Percentiles rank a stretch among this genome's conserved stretches.
phyloP scores from a whole-genome alignment of 2,113 vertebrate genomes.

The Lycocorax pyrrhopterus region DNA sequence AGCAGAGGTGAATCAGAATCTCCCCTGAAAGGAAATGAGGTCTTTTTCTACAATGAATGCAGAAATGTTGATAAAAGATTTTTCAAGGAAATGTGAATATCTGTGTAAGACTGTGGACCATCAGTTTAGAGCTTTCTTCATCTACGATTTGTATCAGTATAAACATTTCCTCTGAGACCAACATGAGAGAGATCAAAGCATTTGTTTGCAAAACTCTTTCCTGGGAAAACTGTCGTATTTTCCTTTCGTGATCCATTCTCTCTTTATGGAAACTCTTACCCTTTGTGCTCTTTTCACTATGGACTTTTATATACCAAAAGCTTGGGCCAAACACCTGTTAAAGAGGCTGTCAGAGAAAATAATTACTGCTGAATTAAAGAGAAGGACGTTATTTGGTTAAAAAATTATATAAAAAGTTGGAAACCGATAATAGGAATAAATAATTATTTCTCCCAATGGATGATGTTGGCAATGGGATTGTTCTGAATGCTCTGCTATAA shows the following conservation, averaged over 20 bases:
- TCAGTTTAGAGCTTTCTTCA: not conserved
- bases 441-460: not conserved
- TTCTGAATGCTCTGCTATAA: not conserved
- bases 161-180: not conserved
- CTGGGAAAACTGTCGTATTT: not conserved
- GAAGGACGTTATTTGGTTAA: not conserved
- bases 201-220: not conserved
- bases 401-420: not conserved
- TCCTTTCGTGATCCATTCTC: not conserved
- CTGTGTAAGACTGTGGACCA: not conserved
- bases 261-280: not conserved
- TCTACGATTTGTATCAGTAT: not conserved
- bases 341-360: not conserved
- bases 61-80: not conserved
- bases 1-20: not conserved
- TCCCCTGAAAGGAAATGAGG: not conserved
- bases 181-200: not conserved
- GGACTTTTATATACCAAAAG: not conserved
- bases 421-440: not conserved
- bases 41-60: not conserved
- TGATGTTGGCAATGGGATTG: accelerated
- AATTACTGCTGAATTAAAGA: not conserved
- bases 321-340: not conserved
- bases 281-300: not conserved
- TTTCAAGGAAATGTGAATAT: not conserved